These are phyloP conservation scores for Thalpophila matura DNA, from an alignment of 2,888 invertebrate genomes.

Conservation along the genomic window DNA sequence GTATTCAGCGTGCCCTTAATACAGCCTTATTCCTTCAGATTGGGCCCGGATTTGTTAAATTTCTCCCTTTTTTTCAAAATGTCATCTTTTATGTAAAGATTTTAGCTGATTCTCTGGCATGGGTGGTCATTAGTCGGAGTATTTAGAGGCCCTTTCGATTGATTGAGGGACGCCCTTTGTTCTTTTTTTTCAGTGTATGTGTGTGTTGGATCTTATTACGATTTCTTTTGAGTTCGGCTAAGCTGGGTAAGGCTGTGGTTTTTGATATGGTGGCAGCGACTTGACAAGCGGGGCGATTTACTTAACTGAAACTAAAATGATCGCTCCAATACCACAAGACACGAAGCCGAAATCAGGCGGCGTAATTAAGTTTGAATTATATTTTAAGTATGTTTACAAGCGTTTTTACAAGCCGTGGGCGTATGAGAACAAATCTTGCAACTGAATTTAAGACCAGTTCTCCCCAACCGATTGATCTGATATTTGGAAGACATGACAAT, in stretches of 20 bases:
- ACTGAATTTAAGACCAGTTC: no score
- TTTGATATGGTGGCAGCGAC: not conserved
- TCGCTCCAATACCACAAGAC: no score
- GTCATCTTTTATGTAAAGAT: constrained; percentile 55
- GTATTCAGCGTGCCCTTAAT: constrained; percentile 68
- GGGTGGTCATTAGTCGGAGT: constrained; percentile 43
- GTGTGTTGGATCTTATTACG: constrained; percentile 47
- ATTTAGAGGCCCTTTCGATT: constrained; percentile 48
- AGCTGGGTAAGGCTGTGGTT: constrained; percentile 27
- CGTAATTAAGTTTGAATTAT: no score
- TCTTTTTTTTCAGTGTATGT: constrained; percentile 40
- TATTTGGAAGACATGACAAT: no score
- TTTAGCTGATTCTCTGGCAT: constrained; percentile 53
- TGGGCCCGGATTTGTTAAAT: constrained; percentile 63
- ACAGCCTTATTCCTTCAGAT: constrained; percentile 69
- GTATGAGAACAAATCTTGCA: no score
- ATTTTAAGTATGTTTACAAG: no score
- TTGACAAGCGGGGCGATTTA: no score
- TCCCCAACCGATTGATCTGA: no score
- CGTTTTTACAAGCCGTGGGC: no score
- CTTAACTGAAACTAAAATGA: not conserved
- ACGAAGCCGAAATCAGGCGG: no score
- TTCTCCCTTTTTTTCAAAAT: constrained; percentile 45
- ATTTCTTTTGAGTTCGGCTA: constrained; percentile 26
- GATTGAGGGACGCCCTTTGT: constrained; percentile 31